Percentiles rank a stretch among this genome's conserved stretches.
Conservation (phyloP, 2,888 invertebrate genomes). For the Coelinius sp. region DNA sequence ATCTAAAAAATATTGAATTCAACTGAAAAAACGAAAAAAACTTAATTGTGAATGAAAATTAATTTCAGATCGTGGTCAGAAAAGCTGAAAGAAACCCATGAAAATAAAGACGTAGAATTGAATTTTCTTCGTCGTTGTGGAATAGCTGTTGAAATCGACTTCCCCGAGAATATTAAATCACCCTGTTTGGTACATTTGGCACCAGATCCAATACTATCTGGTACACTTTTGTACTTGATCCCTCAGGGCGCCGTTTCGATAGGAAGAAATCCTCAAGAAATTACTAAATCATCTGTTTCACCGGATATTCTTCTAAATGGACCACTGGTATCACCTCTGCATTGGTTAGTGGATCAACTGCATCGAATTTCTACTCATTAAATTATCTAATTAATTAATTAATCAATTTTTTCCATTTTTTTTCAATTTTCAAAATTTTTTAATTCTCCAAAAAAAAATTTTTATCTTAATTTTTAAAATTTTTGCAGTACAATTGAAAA, state of each 20-base stretch:
- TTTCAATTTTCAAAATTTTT: no score
- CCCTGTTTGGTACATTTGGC: constrained; percentile 77
- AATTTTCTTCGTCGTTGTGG: constrained; percentile 74
- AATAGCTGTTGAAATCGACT: constrained; percentile 72
- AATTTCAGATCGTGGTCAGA: constrained; percentile 72
- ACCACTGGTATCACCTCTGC: constrained; percentile 75
- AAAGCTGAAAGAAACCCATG: constrained; percentile 71
- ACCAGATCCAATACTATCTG: constrained; percentile 78
- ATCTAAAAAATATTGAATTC: background rate
- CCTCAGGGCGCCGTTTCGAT: constrained; percentile 72
- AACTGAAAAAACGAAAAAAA: background rate
- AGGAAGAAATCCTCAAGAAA: constrained; percentile 59
- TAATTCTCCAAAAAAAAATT: no score
- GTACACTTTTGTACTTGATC: constrained; percentile 73
- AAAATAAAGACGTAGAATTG: constrained; percentile 71
- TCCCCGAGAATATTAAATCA: constrained; percentile 67
- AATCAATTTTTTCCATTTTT: no score
- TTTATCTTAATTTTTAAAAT: no score
- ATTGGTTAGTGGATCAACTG: no score
- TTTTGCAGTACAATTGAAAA: constrained; percentile 72
- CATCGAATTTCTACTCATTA: no score
- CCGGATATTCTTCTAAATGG: constrained; percentile 76
- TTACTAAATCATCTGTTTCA: constrained; percentile 45
- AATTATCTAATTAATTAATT: constrained; percentile 6
- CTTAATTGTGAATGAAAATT: background rate